A percentile compares a stretch with the other conserved stretches of the same genome.
phyloP scores from a whole-genome alignment of 2,888 invertebrate species.

The Schrankia costaestrigalis region DNA sequence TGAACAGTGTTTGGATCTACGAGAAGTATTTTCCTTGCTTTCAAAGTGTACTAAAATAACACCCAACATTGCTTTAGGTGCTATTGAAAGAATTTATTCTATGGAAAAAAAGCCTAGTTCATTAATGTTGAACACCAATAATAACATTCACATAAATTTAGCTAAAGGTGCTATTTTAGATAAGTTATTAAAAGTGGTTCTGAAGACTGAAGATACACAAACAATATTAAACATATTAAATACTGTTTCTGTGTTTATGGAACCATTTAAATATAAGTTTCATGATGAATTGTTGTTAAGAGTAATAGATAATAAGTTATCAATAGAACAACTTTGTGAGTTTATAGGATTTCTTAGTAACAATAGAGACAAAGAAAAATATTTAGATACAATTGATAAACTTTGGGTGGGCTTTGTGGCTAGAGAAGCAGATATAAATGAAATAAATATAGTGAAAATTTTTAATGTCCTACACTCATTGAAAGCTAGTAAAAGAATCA shows the following conservation, averaged over 20 bases:
- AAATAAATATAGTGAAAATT: slow-evolving; percentile 78
- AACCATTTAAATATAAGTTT: slow-evolving; percentile 73
- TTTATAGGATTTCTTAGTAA: slow-evolving; percentile 77
- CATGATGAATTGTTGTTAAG: slow-evolving; percentile 82
- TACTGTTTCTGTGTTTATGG: slow-evolving; percentile 61
- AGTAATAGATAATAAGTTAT: slow-evolving; percentile 81
- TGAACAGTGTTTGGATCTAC: slow-evolving; percentile 61
- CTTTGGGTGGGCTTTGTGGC: slow-evolving; percentile 84
- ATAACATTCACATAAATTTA: slow-evolving; percentile 51
- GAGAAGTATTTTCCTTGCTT: slow-evolving; percentile 69
- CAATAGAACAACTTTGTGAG: slow-evolving; percentile 80
- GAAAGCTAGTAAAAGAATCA: slow-evolving; percentile 80
- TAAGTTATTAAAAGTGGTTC: slow-evolving; percentile 65
- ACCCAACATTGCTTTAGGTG: slow-evolving; percentile 73
- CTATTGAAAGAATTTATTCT: slow-evolving; percentile 71
- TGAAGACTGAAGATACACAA: slow-evolving; percentile 70
- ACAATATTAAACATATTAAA: slow-evolving; percentile 69
- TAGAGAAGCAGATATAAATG: slow-evolving; percentile 78
- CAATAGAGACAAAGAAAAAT: slow-evolving; percentile 66
- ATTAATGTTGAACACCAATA: slow-evolving; percentile 41
- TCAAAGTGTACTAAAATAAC: slow-evolving; percentile 75
- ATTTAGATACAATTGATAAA: slow-evolving; percentile 80
- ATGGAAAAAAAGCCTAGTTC: slow-evolving; percentile 55
- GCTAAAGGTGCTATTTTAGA: slow-evolving; percentile 73
- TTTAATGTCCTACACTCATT: slow-evolving; percentile 80